Evolutionary conservation across 2,888 invertebrate genomes (phyloP), one percentile per base, ranked within the genome.

Genomic region (Oxytorus armatus): DNA sequence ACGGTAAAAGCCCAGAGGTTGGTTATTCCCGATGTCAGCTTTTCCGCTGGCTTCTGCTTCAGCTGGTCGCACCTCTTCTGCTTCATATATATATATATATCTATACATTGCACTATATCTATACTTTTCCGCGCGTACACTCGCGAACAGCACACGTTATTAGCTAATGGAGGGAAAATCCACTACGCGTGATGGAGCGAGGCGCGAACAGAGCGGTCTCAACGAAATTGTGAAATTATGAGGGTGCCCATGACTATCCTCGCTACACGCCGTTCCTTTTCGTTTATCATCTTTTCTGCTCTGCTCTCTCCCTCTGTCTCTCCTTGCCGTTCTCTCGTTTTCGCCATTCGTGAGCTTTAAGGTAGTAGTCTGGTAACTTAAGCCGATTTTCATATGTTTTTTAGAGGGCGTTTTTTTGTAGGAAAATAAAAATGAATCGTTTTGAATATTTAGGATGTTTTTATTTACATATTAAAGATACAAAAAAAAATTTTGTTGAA

Each of bases 81-180:
- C 33, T 55, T 18, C 53, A 65, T 63, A 51, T 21, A 72, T 39
- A 61, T 61, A 51, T 16, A 23, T 42, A 49, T 53, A 29, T 53
- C 21, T 2, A n/a, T n/a, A n/a, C n/a, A n/a, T n/a, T n/a, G n/a
- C n/a, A n/a, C n/a, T n/a, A n/a, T n/a, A n/a, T n/a, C 29, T 25
- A 36, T n/a, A 47, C 61, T 77, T 49, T 65, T 59, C 68, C 16
- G 44, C 29, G n/a, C 51, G 65, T 63, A 29, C 11, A 69, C 21
- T 70, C 14, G 42, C 42, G 63, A 73, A 69, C 66, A 49, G 73
- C 44, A 57, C 75, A 79, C 83, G 86, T 87, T 88, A 89, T 89
- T 89, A 89, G 89, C 89, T 89, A 89, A 89, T 89, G 89, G 88
- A 88, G 84, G 86, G 83, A 83, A 86, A 87, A 87, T 88, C 84